A percentile compares a stretch with the other conserved stretches of the same genome.
These are phyloP conservation scores for Zeus faber DNA, from an alignment of 2,113 vertebrate species.

Conservation along the genomic window DNA sequence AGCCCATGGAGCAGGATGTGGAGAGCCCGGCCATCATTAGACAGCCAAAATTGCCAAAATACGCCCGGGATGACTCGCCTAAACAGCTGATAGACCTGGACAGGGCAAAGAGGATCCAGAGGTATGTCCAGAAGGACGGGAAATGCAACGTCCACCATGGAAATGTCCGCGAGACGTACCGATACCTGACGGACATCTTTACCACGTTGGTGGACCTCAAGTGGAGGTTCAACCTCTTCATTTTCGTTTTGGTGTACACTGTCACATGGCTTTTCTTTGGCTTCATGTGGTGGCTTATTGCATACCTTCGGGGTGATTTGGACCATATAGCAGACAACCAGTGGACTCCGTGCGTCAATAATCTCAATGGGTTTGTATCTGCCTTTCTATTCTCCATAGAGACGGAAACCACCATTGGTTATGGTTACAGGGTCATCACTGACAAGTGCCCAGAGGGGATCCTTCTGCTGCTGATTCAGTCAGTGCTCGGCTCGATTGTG, in stretches of 20 bases:
- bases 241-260: constrained; percentile 97
- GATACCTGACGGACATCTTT: constrained; percentile 97
- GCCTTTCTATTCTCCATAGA: constrained; percentile 99
- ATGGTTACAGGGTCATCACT: constrained; percentile 98
- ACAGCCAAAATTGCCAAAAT: constrained; percentile 89
- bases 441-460: constrained; percentile 98
- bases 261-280: constrained; percentile 98
- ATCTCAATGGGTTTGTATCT: constrained; percentile 95
- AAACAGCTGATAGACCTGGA: constrained; percentile 80
- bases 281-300: constrained; percentile 99
- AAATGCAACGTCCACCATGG: constrained; percentile 98
- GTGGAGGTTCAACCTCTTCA: constrained; percentile 96
- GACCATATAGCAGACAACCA: constrained; percentile 88
- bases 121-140: constrained; percentile 95
- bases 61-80: constrained; percentile 85
- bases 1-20: constrained; percentile 97
- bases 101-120: constrained; percentile 86
- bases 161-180: constrained; percentile 94
- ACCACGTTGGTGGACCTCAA: constrained; percentile 97
- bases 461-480: constrained; percentile 92
- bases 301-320: constrained; percentile 93
- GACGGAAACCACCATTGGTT: constrained; percentile 98
- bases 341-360: constrained; percentile 97
- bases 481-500: constrained; percentile 96
- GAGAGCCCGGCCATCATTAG: constrained; percentile 89